phyloP scores from a whole-genome alignment of 2,888 invertebrate genomes.

The Ochlodes sylvanus region DNA sequence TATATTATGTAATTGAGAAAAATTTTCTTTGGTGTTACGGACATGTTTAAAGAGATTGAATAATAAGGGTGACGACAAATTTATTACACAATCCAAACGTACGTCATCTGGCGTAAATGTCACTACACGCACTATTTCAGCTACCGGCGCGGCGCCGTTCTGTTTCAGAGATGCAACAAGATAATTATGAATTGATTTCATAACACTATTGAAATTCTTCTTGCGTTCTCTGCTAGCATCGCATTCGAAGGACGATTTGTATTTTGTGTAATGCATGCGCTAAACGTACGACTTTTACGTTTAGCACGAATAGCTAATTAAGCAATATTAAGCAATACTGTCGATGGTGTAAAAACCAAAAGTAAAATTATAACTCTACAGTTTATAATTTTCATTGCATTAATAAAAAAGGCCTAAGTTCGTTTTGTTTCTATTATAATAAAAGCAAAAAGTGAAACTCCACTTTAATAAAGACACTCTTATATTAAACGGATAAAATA shows the following conservation, averaged over 20 bases:
- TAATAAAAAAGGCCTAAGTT: too few relatives aligned
- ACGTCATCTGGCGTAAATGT: background rate
- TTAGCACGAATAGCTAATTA: too few relatives aligned
- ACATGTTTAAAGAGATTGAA: background rate
- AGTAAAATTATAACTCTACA: too few relatives aligned
- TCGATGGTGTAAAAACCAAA: too few relatives aligned
- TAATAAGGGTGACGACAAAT: too few relatives aligned
- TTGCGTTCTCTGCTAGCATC: background rate
- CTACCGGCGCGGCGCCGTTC: background rate
- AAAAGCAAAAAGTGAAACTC: background rate
- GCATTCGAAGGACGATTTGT: background rate
- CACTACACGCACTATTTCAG: background rate
- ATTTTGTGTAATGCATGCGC: too few relatives aligned
- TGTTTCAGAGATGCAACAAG: background rate
- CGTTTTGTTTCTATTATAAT: too few relatives aligned
- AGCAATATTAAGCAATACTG: too few relatives aligned
- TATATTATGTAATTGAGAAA: background rate
- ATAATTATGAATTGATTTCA: conserved; percentile 9
- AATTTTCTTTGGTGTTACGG: background rate
- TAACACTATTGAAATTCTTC: background rate
- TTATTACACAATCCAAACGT: too few relatives aligned
- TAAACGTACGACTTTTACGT: too few relatives aligned
- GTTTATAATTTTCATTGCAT: too few relatives aligned
- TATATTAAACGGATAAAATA: background rate
- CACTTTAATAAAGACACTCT: background rate